Conservation (phyloP, 2,113 vertebrate species). For the Ellobius talpinus region DNA sequence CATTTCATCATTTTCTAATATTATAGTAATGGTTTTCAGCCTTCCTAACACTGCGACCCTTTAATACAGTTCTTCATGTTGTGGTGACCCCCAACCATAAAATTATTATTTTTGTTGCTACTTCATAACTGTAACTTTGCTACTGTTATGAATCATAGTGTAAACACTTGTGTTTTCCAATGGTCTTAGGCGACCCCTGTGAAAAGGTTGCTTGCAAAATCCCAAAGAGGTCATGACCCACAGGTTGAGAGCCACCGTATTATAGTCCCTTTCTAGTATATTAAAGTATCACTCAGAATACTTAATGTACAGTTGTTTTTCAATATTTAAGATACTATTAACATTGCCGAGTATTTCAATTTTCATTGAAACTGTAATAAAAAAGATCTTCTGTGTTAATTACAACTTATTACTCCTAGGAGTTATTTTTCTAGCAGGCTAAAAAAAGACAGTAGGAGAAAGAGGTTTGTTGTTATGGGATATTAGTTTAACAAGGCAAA, state of each 20-base stretch:
- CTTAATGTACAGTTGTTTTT: neutral
- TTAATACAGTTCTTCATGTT: neutral
- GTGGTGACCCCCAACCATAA: neutral
- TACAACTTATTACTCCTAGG: neutral
- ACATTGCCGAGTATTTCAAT: neutral
- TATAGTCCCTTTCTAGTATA: neutral
- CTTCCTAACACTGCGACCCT: neutral
- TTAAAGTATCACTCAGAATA: conserved; percentile 32
- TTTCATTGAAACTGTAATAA: conserved; percentile 6
- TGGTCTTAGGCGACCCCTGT: neutral
- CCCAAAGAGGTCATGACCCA: neutral
- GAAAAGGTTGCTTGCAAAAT: neutral
- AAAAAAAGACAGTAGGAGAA: neutral
- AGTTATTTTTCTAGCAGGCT: neutral
- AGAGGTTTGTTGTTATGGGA: neutral
- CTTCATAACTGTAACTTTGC: neutral
- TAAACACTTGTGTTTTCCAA: neutral
- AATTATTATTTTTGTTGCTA: neutral
- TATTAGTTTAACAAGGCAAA: neutral
- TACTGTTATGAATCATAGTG: neutral
- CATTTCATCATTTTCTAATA: neutral
- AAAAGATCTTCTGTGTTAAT: neutral
- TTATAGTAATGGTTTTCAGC: neutral
- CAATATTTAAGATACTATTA: conserved; percentile 27
- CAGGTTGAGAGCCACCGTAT: neutral